A percentile compares a stretch with the other conserved stretches of the same genome.
Evolutionary conservation across 2,113 vertebrate species (phyloP).

Genomic region (Pholis gunnellus): DNA sequence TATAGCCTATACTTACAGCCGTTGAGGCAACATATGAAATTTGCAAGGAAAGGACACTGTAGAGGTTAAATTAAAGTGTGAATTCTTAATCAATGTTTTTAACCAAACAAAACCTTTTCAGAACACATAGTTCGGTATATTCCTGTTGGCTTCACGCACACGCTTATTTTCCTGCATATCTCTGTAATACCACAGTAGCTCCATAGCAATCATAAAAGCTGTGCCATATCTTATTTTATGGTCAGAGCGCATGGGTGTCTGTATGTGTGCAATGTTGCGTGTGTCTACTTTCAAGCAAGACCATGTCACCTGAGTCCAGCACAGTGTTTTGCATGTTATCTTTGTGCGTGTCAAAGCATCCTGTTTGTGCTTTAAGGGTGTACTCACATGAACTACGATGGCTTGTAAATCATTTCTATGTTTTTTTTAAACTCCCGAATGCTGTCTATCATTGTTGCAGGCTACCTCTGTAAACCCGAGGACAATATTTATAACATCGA

Average conservation of each 20-base stretch:
- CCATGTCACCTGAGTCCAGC: not conserved
- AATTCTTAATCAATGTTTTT: not conserved
- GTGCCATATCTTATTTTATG: not conserved
- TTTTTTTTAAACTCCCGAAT: not conserved
- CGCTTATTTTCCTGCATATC: not conserved
- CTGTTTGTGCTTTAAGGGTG: not conserved
- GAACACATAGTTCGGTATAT: not conserved
- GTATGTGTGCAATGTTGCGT: not conserved
- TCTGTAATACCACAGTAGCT: not conserved
- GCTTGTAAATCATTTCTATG: not conserved
- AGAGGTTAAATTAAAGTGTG: not conserved
- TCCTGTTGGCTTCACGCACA: not conserved
- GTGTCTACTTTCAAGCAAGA: not conserved
- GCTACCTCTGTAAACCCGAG: constrained; percentile 93
- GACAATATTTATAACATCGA: constrained; percentile 95
- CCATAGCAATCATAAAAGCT: not conserved
- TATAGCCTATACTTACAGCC: constrained; percentile 26
- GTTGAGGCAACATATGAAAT: not conserved
- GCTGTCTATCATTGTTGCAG: constrained; percentile 68
- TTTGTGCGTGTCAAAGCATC: not conserved
- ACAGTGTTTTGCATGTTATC: constrained; percentile 13
- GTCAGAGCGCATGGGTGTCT: not conserved
- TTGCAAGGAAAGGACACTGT: not conserved
- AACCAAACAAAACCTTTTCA: not conserved
- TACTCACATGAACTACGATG: not conserved